Percentiles rank a stretch among this genome's conserved stretches.
phyloP scores from a whole-genome alignment of 2,797 vertebrate genomes.

The Ataeniobius toweri region DNA sequence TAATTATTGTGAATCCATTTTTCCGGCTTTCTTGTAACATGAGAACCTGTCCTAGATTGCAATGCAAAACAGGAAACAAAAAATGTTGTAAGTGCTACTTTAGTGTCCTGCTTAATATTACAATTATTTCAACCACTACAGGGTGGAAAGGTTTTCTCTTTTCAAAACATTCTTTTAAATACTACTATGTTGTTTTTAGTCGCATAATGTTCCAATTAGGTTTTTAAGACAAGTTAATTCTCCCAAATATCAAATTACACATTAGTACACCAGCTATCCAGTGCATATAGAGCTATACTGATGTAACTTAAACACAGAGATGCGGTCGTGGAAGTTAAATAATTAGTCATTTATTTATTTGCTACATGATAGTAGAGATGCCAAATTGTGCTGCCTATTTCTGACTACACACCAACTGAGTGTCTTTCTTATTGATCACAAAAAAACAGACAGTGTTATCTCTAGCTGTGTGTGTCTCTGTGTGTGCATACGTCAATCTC shows the following conservation, averaged over 20 bases:
- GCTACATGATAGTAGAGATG: not conserved
- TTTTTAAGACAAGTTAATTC: not conserved
- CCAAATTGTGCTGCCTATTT: conserved; percentile 1
- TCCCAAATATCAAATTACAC: not conserved
- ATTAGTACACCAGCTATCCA: not conserved
- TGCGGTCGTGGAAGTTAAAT: not conserved
- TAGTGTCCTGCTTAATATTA: not conserved
- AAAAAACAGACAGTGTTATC: not conserved
- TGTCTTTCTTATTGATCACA: conserved; percentile 21
- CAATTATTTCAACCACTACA: not conserved
- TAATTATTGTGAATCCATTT: no score
- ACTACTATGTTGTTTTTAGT: not conserved
- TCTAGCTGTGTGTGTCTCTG: not conserved
- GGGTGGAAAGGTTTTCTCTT: not conserved
- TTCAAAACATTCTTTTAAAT: not conserved
- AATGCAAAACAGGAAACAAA: not conserved
- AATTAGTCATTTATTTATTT: not conserved
- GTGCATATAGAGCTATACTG: not conserved
- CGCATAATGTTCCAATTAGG: not conserved
- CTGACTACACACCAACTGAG: not conserved
- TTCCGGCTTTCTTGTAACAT: no score
- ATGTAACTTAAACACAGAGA: not conserved
- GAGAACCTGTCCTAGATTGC: not conserved
- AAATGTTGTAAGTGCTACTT: not conserved
- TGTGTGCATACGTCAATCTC: not conserved